Evolutionary conservation across 2,113 vertebrate species (phyloP), one percentile per base, ranked within the genome.

Genomic region (Cepphus grylle): DNA sequence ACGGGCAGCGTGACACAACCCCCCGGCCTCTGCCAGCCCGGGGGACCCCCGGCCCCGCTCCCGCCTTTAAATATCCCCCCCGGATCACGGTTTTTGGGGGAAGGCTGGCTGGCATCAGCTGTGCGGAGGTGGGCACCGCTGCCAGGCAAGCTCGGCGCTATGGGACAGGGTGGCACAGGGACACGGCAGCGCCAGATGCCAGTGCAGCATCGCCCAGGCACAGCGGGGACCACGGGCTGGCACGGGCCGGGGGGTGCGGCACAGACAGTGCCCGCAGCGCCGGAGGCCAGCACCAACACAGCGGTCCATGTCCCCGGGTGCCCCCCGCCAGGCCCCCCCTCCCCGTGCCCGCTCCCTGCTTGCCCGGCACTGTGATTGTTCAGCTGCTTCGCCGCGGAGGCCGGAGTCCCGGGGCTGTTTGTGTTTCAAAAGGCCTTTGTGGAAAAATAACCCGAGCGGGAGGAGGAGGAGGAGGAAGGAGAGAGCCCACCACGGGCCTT

Each of bases 361-460:
- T 0, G 76, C 94, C 95, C 92, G 11, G 90, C 88, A 88, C 95
- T 88, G 93, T 95, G 95, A 93, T 97, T 96, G 90, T 96, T 97
- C 96, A 96, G 95, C 96, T 97, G 96, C 73, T 96, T 97, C 94
- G 15, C 86, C 59, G 96, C 86, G 72, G 92, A 97, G 94, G 93
- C 94, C 17, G 93, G 88, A 94, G 93, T 86, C 93, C 90, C 85
- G 27, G 93, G 82, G 94, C 92, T 96, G 96, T 97, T 97, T 97
- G 96, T 97, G 82, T 95, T 97, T 95, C 94, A 94, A 96, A 95
- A 96, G 93, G 93, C 94, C 94, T 96, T 96, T 96, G 95, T 97
- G 94, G 96, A 96, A 97, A 97, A 97, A 96, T 95, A 97, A 96
- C 93, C 76, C 27, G 12, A 87, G 92, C 43, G 2, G 77, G 89